Evolutionary conservation across 2,888 invertebrate genomes (phyloP), one percentile per base, ranked within the genome.

Genomic region (Agrochola macilenta): DNA sequence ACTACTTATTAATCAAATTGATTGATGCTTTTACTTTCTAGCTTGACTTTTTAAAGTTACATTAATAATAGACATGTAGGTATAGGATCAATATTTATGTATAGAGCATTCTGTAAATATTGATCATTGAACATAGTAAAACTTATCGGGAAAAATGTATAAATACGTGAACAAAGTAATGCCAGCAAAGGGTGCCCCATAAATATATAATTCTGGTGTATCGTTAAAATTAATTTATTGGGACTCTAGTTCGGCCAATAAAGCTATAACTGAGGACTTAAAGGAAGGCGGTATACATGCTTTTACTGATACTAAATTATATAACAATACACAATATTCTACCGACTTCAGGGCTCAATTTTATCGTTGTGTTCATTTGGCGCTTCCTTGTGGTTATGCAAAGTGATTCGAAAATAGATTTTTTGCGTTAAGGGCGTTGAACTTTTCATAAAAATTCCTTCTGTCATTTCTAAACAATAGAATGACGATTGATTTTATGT

Each of bases 381-480:
- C n/a, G 8, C 30, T 81, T 78, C 23, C 49, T 80, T 72, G 17
- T 30, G 49, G 20, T 54, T 61, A 54, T 58, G 64, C 30, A 35
- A 78, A 80, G 23, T 57, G 49, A 57, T 71, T 64, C 8, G 30
- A 63, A 71, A 61, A 69, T 54, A 54, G 39, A 23, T 68, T 64
- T 60, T 70, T 71, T 64, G 39, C 49, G 46, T 43, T 43, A 11
- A 68, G 68, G 77, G 11, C 57, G 35, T 70, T 84, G 69, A 81
- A 81, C 74, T 81, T 70, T 61, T 61, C 52, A 63, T 57, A 71
- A 72, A 60, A 73, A 76, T 58, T 80, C 64, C 61, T 78, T 46
- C 54, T 64, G 14, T 69, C 26, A 87, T 87, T 88, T 86, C 23
- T 86, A 84, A 84, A 88, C 88, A 88, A 90, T 35, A n/a, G 23